Base-by-base conservation (phyloP, 2,113 vertebrate genomes). In the Pantherophis guttatus region DNA sequence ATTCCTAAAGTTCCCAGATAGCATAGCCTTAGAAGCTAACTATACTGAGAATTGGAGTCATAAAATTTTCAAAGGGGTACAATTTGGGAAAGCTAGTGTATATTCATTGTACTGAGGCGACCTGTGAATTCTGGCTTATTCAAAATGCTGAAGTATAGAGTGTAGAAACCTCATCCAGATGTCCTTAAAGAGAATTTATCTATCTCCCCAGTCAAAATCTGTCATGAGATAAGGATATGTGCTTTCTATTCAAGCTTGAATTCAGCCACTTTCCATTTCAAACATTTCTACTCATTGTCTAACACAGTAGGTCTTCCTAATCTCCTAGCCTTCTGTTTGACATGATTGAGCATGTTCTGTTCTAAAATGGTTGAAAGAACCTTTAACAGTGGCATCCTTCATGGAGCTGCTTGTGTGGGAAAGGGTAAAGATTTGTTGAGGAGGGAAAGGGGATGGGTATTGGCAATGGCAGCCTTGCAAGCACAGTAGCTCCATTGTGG, bases 301-400 rank as follows among this genome's bases (percentile, higher is more conserved):
- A 21, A 55, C 10, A 55, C n/a, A 65, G 11, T 58, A 86, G 87
- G 87, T 48, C 55, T 89, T 62, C 87, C 52, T 19, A 58, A 59
- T 8, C 33, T 8, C 50, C 55, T 86, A 81, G 54, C 39, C 9
- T 39, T 6, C 19, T 86, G 44, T 44, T 23, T 33, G 26, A 44
- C 91, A 54, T 62, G 70, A 50, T 26, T 58, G 54, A 39, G 15
- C 24, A 87, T 44, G 21, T 33, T 23, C n/a, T 65, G 57, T 90
- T 90, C n/a, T 53, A 39, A 21, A 52, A 33, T 59, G 29, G 26
- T 26, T n/a, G 23, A 85, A 50, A 62, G 48, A 48, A 39, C 55
- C 48, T 29, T 52, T 50, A 11, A 97, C 96, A 96, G 96, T 94
- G 93, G 91, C 86, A 86, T 91, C 91, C 92, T 96, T 96, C 94